Conservation (phyloP, 2,888 invertebrate genomes). For the Trissolcus brochymenae region DNA sequence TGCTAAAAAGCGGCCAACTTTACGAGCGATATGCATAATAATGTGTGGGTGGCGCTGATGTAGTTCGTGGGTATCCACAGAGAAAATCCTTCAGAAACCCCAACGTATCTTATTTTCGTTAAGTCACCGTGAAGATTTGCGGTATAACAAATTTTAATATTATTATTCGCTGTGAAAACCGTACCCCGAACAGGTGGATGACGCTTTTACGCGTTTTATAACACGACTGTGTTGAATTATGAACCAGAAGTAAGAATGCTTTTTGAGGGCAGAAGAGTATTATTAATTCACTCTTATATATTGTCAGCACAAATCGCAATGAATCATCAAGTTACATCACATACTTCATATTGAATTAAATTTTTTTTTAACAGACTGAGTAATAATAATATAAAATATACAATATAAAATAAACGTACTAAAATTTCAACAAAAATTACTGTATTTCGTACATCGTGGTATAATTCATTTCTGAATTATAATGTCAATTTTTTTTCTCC, state of each 20-base stretch:
- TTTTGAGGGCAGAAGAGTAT: constrained; percentile 11
- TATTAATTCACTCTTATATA: not conserved
- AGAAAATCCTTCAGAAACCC: constrained; percentile 39
- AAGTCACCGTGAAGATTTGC: constrained; percentile 46
- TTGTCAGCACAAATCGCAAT: too few relatives aligned
- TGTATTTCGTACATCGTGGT: too few relatives aligned
- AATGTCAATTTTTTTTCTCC: too few relatives aligned
- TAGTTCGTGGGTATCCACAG: constrained; percentile 37
- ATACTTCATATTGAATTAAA: too few relatives aligned
- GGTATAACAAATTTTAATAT: constrained; percentile 50
- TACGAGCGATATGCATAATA: constrained; percentile 63
- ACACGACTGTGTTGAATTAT: constrained; percentile 26
- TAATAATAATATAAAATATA: too few relatives aligned
- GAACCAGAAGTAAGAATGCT: constrained; percentile 22
- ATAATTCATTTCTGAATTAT: too few relatives aligned
- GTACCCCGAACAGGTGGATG: constrained; percentile 37
- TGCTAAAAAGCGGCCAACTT: constrained; percentile 64
- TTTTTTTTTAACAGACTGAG: too few relatives aligned
- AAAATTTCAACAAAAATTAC: too few relatives aligned
- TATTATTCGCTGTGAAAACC: constrained; percentile 43
- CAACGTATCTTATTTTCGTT: constrained; percentile 40
- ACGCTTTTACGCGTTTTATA: constrained; percentile 38
- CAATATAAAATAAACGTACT: too few relatives aligned
- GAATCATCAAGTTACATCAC: too few relatives aligned
- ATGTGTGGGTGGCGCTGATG: constrained; percentile 47